Evolutionary conservation across 2,797 vertebrate species (phyloP), one percentile per base, ranked within the genome.

Genomic region (Falco peregrinus): DNA sequence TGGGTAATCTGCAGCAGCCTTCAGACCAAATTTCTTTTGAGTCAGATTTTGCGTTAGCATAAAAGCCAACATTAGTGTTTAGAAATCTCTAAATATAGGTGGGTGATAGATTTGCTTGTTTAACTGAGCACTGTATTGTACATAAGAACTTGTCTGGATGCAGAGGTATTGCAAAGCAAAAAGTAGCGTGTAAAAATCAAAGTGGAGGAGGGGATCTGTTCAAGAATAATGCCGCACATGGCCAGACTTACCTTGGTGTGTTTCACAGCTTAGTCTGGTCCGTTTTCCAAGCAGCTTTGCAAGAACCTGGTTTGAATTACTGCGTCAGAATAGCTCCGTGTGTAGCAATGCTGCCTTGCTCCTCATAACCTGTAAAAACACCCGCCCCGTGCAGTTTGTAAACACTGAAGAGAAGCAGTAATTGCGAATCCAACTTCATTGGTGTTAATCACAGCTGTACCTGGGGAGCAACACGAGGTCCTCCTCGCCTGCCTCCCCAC

Each of bases 381-480:
- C 56, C 25, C 50, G 6, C n/a, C 11, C 26, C 68, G 29, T 5
- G 4, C 9, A 37, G 14, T 59, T 31, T 57, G n/a, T 41, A 45
- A 84, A 65, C n/a, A 25, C 47, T 11, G 5, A 41, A 41, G 59
- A 21, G 76, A 63, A 65, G 47, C 43, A 37, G 24, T n/a, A 61
- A 60, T 15, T 39, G 14, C 51, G 33, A 71, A 37, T 61, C 26
- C 2, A 18, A 6, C 16, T 29, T 43, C 2, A 0, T 39, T 0
- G 0, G 0, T 3, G 5, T 26, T 37, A 33, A 67, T 13, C 7
- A 3, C 29, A 87, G 35, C 60, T n/a, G 51, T 35, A 45, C 59
- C 53, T n/a, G 19, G 71, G 59, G 43, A 68, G 39, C 16, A 19
- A 43, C 2, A 6, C 0, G 1, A 15, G 13, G 5, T 35, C 22